Evolutionary conservation across 2,113 vertebrate species (phyloP), one percentile per base, ranked within the genome.

Genomic region (Nettapus auritus): DNA sequence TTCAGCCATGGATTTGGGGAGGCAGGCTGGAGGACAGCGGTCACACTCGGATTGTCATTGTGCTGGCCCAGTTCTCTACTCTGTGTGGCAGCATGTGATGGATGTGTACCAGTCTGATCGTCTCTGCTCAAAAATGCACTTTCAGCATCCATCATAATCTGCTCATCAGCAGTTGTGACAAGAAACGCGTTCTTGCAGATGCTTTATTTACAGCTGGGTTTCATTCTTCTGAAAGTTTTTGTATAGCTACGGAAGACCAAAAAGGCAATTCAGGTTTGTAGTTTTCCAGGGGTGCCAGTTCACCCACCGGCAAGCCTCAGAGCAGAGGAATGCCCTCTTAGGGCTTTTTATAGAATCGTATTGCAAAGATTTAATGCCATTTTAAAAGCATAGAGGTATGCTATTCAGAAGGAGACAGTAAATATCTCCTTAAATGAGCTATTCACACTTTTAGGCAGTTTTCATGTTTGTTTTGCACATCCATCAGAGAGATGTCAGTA

Each of bases 231-330:
- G 31, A 1, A 74, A 74, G 63, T 82, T 82, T 17, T 9, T 23
- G 23, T 3, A 19, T 13, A 2, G 28, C 9, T 0, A 1, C 14
- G 4, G 12, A 0, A 21, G 28, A 7, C 3, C 16, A 0, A 33
- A 12, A 8, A 5, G 42, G 59, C 14, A 19, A 0, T 10, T 2
- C 23, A 18, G 13, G 13, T 4, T 3, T 2, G 46, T 7, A 19
- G 40, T 2, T 34, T 22, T 4, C 18, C 3, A 2, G 22, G 31
- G 62, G 13, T 5, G 34, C 31, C 7, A 1, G 9, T 3, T 20
- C 2, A 1, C 53, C 9, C 4, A 2, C 4, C 33, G 6, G 19
- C 28, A 3, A 10, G 18, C 26, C 42, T 36, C 29, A 48, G 59
- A n/a, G 16, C n/a, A 5, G 36, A 64, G 53, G 18, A n/a, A 17